Conservation (phyloP, 2,113 vertebrate species). For the Halichoeres trimaculatus region DNA sequence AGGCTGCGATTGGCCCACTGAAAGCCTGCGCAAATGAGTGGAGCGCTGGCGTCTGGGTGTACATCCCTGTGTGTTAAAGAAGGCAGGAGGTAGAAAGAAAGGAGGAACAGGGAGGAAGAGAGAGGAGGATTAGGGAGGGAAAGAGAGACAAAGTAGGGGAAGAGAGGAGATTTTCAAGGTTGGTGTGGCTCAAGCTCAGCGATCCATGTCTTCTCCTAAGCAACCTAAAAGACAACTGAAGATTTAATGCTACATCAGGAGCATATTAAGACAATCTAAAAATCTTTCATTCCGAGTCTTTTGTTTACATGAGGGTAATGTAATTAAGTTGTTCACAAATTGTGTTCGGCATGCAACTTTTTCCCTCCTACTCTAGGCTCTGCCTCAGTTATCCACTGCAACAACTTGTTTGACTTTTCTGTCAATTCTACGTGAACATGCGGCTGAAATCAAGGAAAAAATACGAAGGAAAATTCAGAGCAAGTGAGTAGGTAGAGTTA, state of each 20-base stretch:
- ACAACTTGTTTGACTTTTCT: too few species aligned
- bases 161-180: conserved; percentile 34
- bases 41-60: conserved; percentile 43
- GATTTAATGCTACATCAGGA: too few species aligned
- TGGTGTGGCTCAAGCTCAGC: conserved; percentile 26
- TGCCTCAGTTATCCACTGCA: too few species aligned
- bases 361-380: too few species aligned
- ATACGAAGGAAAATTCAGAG: too few species aligned
- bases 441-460: too few species aligned
- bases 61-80: conserved; percentile 27
- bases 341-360: too few species aligned
- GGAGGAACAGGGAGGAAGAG: conserved; percentile 16
- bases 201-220: background rate
- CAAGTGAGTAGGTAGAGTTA: too few species aligned
- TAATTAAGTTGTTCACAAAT: too few species aligned
- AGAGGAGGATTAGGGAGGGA: conserved; percentile 23
- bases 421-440: too few species aligned
- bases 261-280: background rate
- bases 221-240: too few species aligned
- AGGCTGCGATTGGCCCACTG: conserved; percentile 64
- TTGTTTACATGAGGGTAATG: too few species aligned
- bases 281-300: background rate
- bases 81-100: conserved; percentile 37
- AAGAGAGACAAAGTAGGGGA: conserved; percentile 11
- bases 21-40: conserved; percentile 68